These are phyloP conservation scores for Vanessa tameamea DNA, from an alignment of 1,140 invertebrate species.

Conservation along the genomic window DNA sequence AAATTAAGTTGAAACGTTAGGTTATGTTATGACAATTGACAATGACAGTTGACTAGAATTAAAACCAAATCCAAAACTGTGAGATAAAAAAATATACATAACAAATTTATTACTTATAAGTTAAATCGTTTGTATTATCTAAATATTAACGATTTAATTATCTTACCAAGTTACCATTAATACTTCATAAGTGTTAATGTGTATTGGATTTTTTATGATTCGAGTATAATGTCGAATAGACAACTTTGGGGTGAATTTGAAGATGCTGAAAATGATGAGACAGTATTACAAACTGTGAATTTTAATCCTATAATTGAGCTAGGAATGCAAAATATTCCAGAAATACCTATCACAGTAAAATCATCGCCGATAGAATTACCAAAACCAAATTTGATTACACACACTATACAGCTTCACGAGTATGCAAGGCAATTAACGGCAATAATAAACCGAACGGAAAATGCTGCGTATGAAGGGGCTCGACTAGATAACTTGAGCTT, in stretches of 20 bases:
- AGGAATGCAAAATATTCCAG: constrained; percentile 77
- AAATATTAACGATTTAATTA: too few relatives aligned
- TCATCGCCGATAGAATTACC: constrained; percentile 71
- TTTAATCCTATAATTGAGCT: constrained; percentile 79
- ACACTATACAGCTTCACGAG: constrained; percentile 68
- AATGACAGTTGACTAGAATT: too few relatives aligned
- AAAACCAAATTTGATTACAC: constrained; percentile 68
- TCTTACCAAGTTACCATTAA: too few relatives aligned
- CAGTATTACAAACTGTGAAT: constrained; percentile 69
- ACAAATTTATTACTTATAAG: too few relatives aligned
- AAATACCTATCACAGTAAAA: constrained; percentile 73
- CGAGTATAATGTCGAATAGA: constrained; percentile 52
- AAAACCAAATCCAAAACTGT: too few relatives aligned
- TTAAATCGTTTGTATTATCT: too few relatives aligned
- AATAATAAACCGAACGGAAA: constrained; percentile 67
- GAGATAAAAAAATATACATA: too few relatives aligned
- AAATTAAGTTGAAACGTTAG: too few relatives aligned
- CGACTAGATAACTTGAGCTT: constrained; percentile 60
- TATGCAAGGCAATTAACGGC: constrained; percentile 60
- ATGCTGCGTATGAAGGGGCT: constrained; percentile 61
- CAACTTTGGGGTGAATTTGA: constrained; percentile 77
- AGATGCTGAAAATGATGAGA: constrained; percentile 59
- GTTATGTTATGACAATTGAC: too few relatives aligned
- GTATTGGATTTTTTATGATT: not conserved
- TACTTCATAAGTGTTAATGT: too few relatives aligned